Evolutionary conservation across 2,113 vertebrate species (phyloP), one percentile per base, ranked within the genome.

Genomic region (Ramphastos sulfuratus): DNA sequence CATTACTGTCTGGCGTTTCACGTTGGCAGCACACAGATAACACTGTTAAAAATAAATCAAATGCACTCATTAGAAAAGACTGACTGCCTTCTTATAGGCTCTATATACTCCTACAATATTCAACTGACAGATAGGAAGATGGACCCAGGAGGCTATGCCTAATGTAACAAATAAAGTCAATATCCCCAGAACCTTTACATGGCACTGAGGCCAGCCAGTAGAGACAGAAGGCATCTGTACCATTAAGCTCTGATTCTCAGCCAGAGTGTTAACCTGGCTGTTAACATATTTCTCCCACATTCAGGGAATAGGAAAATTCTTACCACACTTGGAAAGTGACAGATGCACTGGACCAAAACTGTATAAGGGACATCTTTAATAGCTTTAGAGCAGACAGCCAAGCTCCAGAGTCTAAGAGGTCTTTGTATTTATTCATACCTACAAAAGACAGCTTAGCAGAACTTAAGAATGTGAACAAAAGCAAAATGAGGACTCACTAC

Each of bases 401-500:
- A 90, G n/a, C 70, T 88, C 24, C 33, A 90, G 18, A 86, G 30
- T 33, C 31, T 52, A 78, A 46, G 27, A 80, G 60, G 30, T 85
- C 86, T 48, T 71, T 30, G 50, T 65, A 12, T 59, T 88, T 73
- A 52, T n/a, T 92, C 66, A 59, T 28, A 64, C 3, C 50, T 71
- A 55, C 24, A 77, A 55, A 70, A 31, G 33, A 59, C 4, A 88
- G n/a, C 13, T 12, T 23, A 61, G 55, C 28, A 83, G n/a, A 35
- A 66, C 42, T 48, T 23, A 84, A 85, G 72, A 81, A 66, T 0
- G 1, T 3, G 13, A 84, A 46, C 12, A 64, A 46, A 86, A 89
- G 37, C 1, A 0, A 75, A 64, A 78, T 0, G 0, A 12, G 16
- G 20, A 89, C 10, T 30, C 69, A 55, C 39, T 9, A 46, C 6